Evolutionary conservation across 2,113 vertebrate genomes (phyloP), one percentile per base, ranked within the genome.

Genomic region (Sturnus vulgaris): DNA sequence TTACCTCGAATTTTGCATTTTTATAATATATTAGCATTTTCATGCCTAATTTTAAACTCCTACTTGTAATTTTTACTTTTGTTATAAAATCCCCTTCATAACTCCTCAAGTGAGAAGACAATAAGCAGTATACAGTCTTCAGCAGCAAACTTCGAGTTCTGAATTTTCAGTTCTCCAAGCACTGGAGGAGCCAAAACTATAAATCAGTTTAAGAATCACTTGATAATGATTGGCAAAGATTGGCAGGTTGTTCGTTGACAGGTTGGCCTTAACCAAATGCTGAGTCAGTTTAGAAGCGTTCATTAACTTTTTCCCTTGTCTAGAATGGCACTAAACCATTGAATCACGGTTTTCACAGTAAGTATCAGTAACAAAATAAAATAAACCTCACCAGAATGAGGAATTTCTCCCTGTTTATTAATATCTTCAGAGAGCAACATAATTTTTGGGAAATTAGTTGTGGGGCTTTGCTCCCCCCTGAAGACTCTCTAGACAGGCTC

Each of bases 11-110:
- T 93, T 94, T 94, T 81, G 27, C 44, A 64, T 71, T 78, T 88
- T 85, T 93, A 27, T 77, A 66, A 80, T 70, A 39, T 91, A 23
- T 79, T 82, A 82, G 55, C 52, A 90, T 91, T 94, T 94, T 95
- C 75, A 55, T 79, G 42, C 66, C 70, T 89, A 72, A 89, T 93
- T 95, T 95, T 89, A 47, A 93, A 85, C 82, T 89, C 89, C 77
- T 82, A 85, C 93, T 85, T 92, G 66, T 68, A 92, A 80, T 89
- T 93, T 91, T 70, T 33, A 80, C 82, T 94, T 94, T 25, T 79
- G 47, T 86, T 80, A 80, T 40, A 82, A 91, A 94, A 46, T 35
- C 12, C 12, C 30, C 75, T 85, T 77, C 30, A 15, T 80, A 88
- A 72, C 30, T 91, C 56, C 40, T 70, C 4, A 3, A 89, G 17